Evolutionary conservation across 2,797 vertebrate species (phyloP).

Genomic region (Alauda arvensis): DNA sequence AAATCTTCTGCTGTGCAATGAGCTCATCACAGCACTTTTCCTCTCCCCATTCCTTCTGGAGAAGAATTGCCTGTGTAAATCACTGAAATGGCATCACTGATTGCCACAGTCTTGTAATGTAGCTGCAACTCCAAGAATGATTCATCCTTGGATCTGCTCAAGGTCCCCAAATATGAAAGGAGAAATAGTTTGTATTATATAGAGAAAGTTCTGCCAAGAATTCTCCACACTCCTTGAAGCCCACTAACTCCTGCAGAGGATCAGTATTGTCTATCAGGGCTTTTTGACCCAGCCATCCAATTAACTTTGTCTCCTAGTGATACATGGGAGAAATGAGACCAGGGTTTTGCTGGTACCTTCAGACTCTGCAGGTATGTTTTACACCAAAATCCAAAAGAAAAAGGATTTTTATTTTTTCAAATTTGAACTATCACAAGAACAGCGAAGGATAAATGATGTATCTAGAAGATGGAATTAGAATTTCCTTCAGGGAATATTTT

Average conservation of each 20-base stretch:
- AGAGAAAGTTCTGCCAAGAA: background rate
- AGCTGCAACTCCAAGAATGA: background rate
- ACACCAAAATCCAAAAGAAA: background rate
- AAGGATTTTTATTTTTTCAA: background rate
- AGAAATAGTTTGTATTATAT: conserved; percentile 12
- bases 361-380: background rate
- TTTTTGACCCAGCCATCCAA: background rate
- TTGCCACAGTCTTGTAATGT: conserved; percentile 15
- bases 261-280: background rate
- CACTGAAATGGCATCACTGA: conserved; percentile 38
- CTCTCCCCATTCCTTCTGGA: background rate
- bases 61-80: conserved; percentile 34
- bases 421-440: background rate
- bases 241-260: background rate
- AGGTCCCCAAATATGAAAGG: conserved; percentile 28
- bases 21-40: conserved; percentile 18
- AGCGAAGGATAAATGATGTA: background rate
- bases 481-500: background rate
- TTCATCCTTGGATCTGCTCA: conserved; percentile 33
- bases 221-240: background rate
- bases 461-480: background rate
- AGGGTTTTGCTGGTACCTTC: background rate
- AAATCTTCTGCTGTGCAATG: conserved; percentile 18
- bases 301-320: background rate
- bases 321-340: background rate